Evolutionary conservation across 2,113 vertebrate species (phyloP).

Genomic region (Chitala chitala): DNA sequence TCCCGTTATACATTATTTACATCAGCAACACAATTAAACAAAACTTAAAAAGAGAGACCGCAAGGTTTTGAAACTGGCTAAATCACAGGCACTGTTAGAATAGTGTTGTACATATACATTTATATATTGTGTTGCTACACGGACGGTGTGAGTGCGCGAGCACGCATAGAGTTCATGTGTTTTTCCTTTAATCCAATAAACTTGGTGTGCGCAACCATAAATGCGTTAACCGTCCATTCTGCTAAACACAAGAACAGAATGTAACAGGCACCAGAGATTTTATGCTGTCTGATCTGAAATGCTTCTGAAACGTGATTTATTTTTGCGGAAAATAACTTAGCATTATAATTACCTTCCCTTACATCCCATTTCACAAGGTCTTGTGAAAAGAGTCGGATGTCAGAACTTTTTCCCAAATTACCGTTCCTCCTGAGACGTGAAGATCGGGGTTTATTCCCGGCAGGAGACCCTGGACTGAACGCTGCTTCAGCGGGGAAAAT

Average conservation of each 20-base stretch:
- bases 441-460: not conserved
- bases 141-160: too few relatives aligned
- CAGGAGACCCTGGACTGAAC: too few relatives aligned
- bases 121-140: too few relatives aligned
- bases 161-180: not conserved
- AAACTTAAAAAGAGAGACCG: too few relatives aligned
- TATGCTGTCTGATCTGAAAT: not conserved
- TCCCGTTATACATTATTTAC: too few relatives aligned
- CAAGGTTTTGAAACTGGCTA: too few relatives aligned
- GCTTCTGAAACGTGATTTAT: not conserved
- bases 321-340: not conserved
- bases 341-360: not conserved
- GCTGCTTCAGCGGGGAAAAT: not conserved
- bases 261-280: not conserved
- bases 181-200: not conserved
- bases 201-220: too few relatives aligned
- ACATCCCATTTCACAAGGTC: not conserved
- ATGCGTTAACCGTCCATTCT: too few relatives aligned
- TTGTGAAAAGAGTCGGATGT: not conserved
- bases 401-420: not conserved
- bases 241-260: not conserved
- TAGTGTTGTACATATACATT: not conserved
- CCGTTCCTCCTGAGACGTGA: not conserved
- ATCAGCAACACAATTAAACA: too few relatives aligned
- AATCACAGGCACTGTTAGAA: too few relatives aligned